Base-by-base conservation (phyloP, 2,113 vertebrate species). In the Lepisosteus osseus region DNA sequence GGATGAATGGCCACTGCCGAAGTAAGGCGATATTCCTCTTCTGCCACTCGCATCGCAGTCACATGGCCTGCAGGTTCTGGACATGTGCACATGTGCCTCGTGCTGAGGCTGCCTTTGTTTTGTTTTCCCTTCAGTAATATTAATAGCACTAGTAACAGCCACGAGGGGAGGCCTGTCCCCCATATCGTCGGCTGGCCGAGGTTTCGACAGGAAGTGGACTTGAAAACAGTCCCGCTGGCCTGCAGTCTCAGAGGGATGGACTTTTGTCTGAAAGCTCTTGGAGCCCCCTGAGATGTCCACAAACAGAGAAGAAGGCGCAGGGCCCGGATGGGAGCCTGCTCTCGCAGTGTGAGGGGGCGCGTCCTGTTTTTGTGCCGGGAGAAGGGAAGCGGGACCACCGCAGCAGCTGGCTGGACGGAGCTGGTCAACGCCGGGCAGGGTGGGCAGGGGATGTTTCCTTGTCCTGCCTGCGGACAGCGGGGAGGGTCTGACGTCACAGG, bases 201-300 rank as follows among this genome's bases (percentile, higher is more conserved):
- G 4, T 51, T 51, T 51, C 47, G 5, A 14, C n/a, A 80, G 69
- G 76, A 82, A 77, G 72, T 14, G 40, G 69, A 68, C 54, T 69
- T 68, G 63, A 63, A 5, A 44, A 2, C 47, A 55, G 12, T 55
- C 71, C 66, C 61, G 72, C 68, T 64, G 42, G 66, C 67, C 3
- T 78, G 15, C 55, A 64, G 57, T 51, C 67, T 71, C 71, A 61
- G 64, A 51, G 9, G 47, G 47, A 9, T 47, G 15, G 15, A 9
- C 47, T 51, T 51, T 51, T 51, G 47, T 51, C 47, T 51, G 9
- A 51, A 51, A 51, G 9, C 47, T 51, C 47, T 51, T 51, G 5
- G 47, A 51, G 42, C 3, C 4, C 3, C 44, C 45, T 66, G n/a
- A 66, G n/a, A 14, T n/a, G 45, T 45, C 47, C 43, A 66, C 42